phyloP scores from a whole-genome alignment of 2,113 vertebrate genomes.

The Nycticryphes semicollaris region DNA sequence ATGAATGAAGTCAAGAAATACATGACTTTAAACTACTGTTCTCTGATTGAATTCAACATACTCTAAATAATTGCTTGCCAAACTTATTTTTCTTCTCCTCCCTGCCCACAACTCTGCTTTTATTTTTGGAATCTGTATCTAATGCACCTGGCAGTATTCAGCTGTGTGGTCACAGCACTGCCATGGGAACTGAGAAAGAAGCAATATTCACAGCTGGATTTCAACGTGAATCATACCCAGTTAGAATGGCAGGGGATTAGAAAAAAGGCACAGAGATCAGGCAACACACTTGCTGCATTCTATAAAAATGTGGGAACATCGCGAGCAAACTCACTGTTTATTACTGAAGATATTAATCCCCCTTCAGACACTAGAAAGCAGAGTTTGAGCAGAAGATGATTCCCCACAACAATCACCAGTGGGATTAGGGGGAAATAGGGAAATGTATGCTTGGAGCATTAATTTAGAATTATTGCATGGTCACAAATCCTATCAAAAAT shows the following conservation, averaged over 20 bases:
- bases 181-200: conserved; percentile 22
- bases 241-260: background rate
- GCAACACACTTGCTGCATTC: background rate
- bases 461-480: background rate
- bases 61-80: background rate
- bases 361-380: background rate
- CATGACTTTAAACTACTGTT: background rate
- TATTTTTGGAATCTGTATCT: conserved; percentile 33
- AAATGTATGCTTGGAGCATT: background rate
- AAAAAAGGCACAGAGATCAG: background rate
- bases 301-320: background rate
- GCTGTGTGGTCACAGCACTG: conserved; percentile 19
- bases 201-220: conserved; percentile 11
- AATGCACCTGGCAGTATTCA: background rate
- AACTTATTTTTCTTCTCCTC: background rate
- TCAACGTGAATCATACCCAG: conserved; percentile 10
- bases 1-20: background rate
- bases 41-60: background rate
- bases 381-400: background rate
- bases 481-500: background rate
- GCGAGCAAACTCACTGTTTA: background rate
- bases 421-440: background rate
- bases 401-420: background rate
- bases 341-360: background rate
- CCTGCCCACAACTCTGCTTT: background rate